phyloP scores from a whole-genome alignment of 1,140 invertebrate species.

The Parasteatoda tepidariorum region DNA sequence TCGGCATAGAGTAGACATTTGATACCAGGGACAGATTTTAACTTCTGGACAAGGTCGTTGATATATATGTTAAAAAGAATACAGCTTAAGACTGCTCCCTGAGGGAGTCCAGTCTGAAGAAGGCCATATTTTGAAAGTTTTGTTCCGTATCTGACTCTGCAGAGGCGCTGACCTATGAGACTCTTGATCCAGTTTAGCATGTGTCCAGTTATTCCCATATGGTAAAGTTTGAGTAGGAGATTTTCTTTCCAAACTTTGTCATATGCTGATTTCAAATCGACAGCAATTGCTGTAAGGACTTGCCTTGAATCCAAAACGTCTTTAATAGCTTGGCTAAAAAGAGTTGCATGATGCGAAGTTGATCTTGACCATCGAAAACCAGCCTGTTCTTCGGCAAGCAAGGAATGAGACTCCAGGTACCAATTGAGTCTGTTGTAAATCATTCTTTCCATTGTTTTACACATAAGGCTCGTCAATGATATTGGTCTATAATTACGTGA shows the following conservation, averaged over 20 bases:
- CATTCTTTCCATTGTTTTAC: neutral
- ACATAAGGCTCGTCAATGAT: neutral
- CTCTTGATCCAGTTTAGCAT: neutral
- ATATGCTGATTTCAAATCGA: slow-evolving; percentile 19
- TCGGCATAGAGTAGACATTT: too few species aligned
- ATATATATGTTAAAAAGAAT: too few species aligned
- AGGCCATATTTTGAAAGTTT: too few species aligned
- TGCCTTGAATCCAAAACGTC: slow-evolving; percentile 13
- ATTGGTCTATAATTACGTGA: neutral
- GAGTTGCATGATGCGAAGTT: slow-evolving; percentile 7
- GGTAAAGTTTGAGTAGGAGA: neutral
- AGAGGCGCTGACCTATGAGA: too few species aligned
- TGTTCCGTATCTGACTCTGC: too few species aligned
- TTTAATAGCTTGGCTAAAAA: slow-evolving; percentile 4
- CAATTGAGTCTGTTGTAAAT: neutral
- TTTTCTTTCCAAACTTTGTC: neutral
- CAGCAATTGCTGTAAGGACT: slow-evolving; percentile 14
- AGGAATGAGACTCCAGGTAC: neutral
- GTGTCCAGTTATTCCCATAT: neutral
- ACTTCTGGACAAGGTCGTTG: too few species aligned
- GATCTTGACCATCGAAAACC: neutral
- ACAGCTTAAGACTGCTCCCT: too few species aligned
- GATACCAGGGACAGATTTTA: too few species aligned
- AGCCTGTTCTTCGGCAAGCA: too few species aligned
- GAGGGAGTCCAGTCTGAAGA: too few species aligned